Evolutionary conservation across 2,797 vertebrate genomes (phyloP).

Genomic region (Parotocinclus haroldoi): DNA sequence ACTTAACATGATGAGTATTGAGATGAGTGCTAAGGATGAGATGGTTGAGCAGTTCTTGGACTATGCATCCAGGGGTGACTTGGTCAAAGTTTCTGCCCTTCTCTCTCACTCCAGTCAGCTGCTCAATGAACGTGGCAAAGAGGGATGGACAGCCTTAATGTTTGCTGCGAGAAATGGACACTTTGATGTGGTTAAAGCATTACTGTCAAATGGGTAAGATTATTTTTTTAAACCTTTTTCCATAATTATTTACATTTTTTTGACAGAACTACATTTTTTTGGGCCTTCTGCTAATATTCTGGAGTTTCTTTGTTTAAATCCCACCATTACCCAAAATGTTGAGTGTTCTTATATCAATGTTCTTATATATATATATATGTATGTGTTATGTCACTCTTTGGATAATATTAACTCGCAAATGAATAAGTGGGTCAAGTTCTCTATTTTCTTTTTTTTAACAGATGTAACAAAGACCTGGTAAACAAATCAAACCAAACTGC

Average conservation of each 20-base stretch:
- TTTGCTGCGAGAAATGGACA: constrained; percentile 86
- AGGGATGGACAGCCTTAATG: constrained; percentile 92
- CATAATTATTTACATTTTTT: not conserved
- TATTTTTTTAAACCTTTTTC: not conserved
- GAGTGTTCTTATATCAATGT: too few relatives aligned
- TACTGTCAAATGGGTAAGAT: constrained; percentile 82
- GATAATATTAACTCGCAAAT: too few relatives aligned
- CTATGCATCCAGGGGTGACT: constrained; percentile 77
- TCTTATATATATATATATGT: too few relatives aligned
- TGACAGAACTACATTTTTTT: too few relatives aligned
- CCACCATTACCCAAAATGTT: too few relatives aligned
- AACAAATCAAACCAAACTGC: constrained; percentile 88
- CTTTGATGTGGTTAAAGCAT: constrained; percentile 61
- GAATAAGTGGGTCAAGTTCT: too few relatives aligned
- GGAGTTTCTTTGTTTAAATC: too few relatives aligned
- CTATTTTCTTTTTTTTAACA: constrained; percentile 44
- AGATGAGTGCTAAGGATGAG: constrained; percentile 63
- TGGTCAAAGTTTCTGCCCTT: constrained; percentile 62
- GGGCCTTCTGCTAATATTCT: too few relatives aligned
- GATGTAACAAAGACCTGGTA: constrained; percentile 76
- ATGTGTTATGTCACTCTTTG: too few relatives aligned
- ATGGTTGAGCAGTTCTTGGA: constrained; percentile 73
- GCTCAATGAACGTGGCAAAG: constrained; percentile 69
- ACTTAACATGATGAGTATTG: constrained; percentile 62
- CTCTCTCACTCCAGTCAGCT: constrained; percentile 68